Conservation (phyloP, 2,888 invertebrate species). For the Agapostemon virescens region DNA sequence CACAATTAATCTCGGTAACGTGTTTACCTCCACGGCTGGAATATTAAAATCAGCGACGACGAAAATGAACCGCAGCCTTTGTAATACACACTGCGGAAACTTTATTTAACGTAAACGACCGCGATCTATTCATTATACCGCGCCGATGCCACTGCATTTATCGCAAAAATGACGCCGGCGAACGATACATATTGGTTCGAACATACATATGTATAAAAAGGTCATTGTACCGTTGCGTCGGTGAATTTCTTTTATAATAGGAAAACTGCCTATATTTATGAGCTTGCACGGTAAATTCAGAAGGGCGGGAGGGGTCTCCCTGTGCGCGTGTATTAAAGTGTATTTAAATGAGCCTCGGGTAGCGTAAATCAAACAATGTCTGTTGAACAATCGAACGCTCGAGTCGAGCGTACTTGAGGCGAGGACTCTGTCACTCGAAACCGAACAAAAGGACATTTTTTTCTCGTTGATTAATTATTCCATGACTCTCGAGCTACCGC, state of each 20-base stretch:
- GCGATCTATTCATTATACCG: not conserved
- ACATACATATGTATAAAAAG: not conserved
- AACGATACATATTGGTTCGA: not conserved
- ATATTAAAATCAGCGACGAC: not conserved
- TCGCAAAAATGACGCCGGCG: not conserved
- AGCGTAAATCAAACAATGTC: constrained; percentile 51
- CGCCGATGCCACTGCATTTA: not conserved
- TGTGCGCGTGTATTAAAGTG: constrained; percentile 43
- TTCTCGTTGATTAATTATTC: constrained; percentile 47
- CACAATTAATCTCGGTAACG: not conserved
- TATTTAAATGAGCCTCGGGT: constrained; percentile 39
- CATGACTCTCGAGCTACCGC: constrained; percentile 10
- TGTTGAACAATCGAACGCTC: constrained; percentile 52
- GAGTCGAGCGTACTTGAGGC: constrained; percentile 48
- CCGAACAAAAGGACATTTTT: constrained; percentile 47
- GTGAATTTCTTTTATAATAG: not conserved
- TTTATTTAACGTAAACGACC: not conserved
- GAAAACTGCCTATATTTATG: constrained; percentile 33
- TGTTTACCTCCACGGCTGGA: not conserved
- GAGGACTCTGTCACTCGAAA: constrained; percentile 29
- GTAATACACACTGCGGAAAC: not conserved
- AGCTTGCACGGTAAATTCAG: constrained; percentile 31
- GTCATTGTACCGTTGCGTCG: not conserved
- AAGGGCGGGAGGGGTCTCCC: constrained; percentile 36
- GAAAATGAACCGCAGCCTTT: not conserved